Percentiles rank a stretch among this genome's conserved stretches.
These are phyloP conservation scores for Drosophila varians DNA, from an alignment of 1,140 invertebrate genomes.

Conservation along the genomic window DNA sequence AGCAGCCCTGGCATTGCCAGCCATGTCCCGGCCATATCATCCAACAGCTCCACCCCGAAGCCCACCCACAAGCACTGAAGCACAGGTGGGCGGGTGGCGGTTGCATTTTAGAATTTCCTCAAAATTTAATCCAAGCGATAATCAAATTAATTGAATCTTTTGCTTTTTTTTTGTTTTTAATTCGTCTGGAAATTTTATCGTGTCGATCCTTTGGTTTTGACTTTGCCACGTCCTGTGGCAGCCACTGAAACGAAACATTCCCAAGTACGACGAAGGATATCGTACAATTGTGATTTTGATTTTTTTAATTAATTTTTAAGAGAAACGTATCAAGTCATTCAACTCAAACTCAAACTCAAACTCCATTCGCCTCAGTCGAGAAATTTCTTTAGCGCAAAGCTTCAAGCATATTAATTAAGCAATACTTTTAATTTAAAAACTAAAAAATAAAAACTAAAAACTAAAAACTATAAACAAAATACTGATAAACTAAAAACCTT, in stretches of 20 bases:
- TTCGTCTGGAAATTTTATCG: background rate
- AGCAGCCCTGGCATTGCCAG: too few species aligned
- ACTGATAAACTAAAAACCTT: constrained; percentile 8
- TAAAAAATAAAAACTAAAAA: constrained; percentile 9
- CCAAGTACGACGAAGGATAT: constrained; percentile 2
- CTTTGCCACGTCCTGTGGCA: background rate
- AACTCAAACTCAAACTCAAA: constrained; percentile 16
- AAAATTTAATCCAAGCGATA: background rate
- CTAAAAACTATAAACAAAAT: constrained; percentile 11
- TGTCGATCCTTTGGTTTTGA: too few species aligned
- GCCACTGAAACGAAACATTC: constrained; percentile 2
- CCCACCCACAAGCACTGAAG: background rate
- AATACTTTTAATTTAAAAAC: constrained; percentile 45
- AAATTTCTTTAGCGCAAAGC: constrained; percentile 20
- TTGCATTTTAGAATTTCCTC: too few species aligned
- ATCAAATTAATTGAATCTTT: too few species aligned
- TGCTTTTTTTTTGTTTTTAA: too few species aligned
- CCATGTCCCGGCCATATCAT: background rate
- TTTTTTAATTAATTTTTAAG: constrained; percentile 26
- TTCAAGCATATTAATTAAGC: constrained; percentile 48
- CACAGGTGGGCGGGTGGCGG: background rate
- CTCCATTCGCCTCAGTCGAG: constrained; percentile 6
- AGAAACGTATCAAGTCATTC: constrained; percentile 28
- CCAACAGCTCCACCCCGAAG: background rate
- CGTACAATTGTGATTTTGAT: constrained; percentile 38